Percentiles rank a stretch among this genome's conserved stretches.
Conservation (phyloP, 1,140 invertebrate species). For the Bombus waltoni region DNA sequence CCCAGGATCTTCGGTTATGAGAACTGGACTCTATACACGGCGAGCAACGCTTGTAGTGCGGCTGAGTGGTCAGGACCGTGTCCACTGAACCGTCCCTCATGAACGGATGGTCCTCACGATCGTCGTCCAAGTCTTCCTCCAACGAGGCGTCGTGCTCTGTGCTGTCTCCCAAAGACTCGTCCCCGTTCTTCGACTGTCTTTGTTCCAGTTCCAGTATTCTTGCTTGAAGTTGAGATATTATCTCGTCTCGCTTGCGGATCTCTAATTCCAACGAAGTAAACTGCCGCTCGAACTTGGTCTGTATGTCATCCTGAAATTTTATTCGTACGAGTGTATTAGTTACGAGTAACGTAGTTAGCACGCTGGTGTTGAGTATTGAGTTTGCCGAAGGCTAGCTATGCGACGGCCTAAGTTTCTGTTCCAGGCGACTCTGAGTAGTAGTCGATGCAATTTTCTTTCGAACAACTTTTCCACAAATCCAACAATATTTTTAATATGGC, state of each 20-base stretch:
- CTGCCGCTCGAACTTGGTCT: slow-evolving; percentile 83
- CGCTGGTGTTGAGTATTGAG: neutral
- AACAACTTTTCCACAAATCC: no score
- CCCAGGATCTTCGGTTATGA: slow-evolving; percentile 83
- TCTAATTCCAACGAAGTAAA: slow-evolving; percentile 90
- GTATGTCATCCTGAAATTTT: slow-evolving; percentile 81
- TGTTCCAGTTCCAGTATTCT: slow-evolving; percentile 88
- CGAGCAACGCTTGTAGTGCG: slow-evolving; percentile 73
- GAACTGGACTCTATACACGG: slow-evolving; percentile 75
- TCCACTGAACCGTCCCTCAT: slow-evolving; percentile 85
- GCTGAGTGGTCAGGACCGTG: slow-evolving; percentile 81
- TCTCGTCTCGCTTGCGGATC: slow-evolving; percentile 89
- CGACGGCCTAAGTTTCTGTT: neutral
- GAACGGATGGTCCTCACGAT: slow-evolving; percentile 83
- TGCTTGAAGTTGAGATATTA: slow-evolving; percentile 89
- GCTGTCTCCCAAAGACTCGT: slow-evolving; percentile 63
- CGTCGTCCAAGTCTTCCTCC: slow-evolving; percentile 73
- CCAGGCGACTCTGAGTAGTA: neutral
- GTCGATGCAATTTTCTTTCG: no score
- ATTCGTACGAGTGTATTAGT: neutral
- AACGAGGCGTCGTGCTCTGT: slow-evolving; percentile 71
- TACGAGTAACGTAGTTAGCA: no score
- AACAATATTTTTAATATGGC: no score
- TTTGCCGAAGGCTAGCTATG: neutral
- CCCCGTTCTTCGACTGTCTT: slow-evolving; percentile 43